These are phyloP conservation scores for Brenthis hecate DNA, from an alignment of 2,888 invertebrate species.

Conservation along the genomic window DNA sequence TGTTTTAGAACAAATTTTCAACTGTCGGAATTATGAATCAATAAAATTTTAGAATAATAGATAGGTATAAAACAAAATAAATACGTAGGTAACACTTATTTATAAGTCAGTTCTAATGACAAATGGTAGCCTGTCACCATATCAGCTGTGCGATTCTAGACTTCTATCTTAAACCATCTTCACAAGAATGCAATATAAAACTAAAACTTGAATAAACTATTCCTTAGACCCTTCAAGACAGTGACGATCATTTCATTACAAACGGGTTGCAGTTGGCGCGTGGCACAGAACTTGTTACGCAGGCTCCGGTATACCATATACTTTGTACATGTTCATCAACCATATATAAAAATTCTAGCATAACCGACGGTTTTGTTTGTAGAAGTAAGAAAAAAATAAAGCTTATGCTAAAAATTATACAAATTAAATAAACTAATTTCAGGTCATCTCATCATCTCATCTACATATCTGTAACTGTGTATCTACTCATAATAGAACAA, in stretches of 20 bases:
- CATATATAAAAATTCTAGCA: not conserved
- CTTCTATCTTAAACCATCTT: slow-evolving; percentile 16
- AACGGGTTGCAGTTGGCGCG: slow-evolving; percentile 36
- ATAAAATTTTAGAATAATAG: too few relatives aligned
- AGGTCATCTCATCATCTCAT: too few relatives aligned
- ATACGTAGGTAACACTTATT: not conserved
- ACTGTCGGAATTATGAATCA: too few relatives aligned
- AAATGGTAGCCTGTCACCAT: slow-evolving; percentile 3
- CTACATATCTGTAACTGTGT: too few relatives aligned
- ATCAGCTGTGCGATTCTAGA: slow-evolving; percentile 14
- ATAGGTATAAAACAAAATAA: too few relatives aligned
- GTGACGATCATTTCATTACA: slow-evolving; percentile 29
- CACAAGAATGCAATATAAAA: slow-evolving; percentile 16
- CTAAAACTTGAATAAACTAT: slow-evolving; percentile 26
- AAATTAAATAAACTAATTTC: too few relatives aligned
- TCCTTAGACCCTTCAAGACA: slow-evolving; percentile 25
- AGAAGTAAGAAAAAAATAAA: too few relatives aligned
- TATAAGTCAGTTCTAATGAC: slow-evolving; percentile 5
- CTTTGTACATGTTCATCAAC: not conserved
- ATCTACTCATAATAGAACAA: too few relatives aligned
- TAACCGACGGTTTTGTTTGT: not conserved
- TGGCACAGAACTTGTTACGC: slow-evolving; percentile 33
- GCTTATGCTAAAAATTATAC: too few relatives aligned
- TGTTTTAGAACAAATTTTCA: too few relatives aligned
- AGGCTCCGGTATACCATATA: slow-evolving; percentile 11